phyloP scores from a whole-genome alignment of 2,797 vertebrate species.

The Sandelia bainsii region DNA sequence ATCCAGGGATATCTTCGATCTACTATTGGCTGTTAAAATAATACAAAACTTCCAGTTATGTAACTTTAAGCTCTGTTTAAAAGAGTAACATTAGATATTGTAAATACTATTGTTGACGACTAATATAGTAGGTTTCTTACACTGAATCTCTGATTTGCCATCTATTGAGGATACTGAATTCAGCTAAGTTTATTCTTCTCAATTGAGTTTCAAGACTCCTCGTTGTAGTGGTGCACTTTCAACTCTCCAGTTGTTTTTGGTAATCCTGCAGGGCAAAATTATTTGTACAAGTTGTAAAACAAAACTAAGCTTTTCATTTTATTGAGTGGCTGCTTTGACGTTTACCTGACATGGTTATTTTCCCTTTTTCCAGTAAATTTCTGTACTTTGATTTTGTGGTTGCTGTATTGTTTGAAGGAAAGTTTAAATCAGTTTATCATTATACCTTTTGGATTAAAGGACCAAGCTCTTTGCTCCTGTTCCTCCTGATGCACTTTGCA shows the following conservation, averaged over 20 bases:
- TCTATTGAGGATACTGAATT: conserved; percentile 39
- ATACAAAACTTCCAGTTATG: conserved; percentile 64
- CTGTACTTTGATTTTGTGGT: conserved; percentile 76
- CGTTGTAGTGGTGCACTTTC: conserved; percentile 64
- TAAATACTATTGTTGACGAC: conserved; percentile 71
- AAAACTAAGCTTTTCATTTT: conserved; percentile 59
- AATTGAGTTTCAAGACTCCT: conserved; percentile 42
- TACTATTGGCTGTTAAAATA: conserved; percentile 57
- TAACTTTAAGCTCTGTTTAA: conserved; percentile 75
- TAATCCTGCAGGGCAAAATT: conserved; percentile 48
- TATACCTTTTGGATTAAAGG: conserved; percentile 72
- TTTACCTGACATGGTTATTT: conserved; percentile 60
- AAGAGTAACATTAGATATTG: conserved; percentile 75
- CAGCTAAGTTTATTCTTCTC: conserved; percentile 38
- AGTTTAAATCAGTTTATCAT: conserved; percentile 26
- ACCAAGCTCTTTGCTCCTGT: conserved; percentile 81
- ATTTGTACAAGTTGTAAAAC: conserved; percentile 59
- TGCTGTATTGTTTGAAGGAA: conserved; percentile 68
- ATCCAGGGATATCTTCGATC: conserved; percentile 69
- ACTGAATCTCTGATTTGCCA: conserved; percentile 53
- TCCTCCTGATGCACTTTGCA: conserved; percentile 58
- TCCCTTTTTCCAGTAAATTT: conserved; percentile 54
- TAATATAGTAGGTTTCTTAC: conserved; percentile 67
- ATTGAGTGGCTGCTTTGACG: conserved; percentile 62
- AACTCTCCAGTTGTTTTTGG: conserved; percentile 59